Base-by-base conservation (phyloP, 2,888 invertebrate genomes). In the Furcula furcula region DNA sequence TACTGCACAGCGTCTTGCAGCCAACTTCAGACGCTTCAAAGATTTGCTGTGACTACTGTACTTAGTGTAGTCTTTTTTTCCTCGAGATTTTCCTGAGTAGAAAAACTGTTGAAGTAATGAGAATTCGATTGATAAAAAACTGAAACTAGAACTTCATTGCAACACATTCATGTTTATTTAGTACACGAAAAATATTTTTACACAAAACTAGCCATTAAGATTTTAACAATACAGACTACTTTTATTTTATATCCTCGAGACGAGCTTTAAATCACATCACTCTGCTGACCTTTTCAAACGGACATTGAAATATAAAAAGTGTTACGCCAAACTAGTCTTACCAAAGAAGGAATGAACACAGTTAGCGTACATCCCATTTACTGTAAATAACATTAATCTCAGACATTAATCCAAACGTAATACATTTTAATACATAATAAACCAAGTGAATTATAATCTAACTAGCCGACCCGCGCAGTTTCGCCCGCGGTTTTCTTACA, bases 281-380 rank as follows among this genome's bases (percentile, higher is more conserved):
- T 2, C 12, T 22, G 23, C 34, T 46, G 47, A 57, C 50, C 58
- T 50, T 44, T 54, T 32, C 27, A n/a, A n/a, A n/a, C n/a, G n/a
- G 40, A 47, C 47, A 36, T 21, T 28, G 38, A 39, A 39, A 29
- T 48, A 46, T 37, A 57, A 56, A 56, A 55, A 53, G 28, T 56
- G 51, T 46, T 50, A 45, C 36, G 33, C 37, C 48, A 35, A 55
- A 52, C 47, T 48, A 42, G 46, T 40, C 48, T 59, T 29, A 15
- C 61, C 61, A 42, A 57, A 61, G 48, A 55, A 50, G 61, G 58
- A 48, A 27, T 25, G 22, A 31, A 18, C 30, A 57, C 55, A 45
- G 55, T 52, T 61, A 60, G 14, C 13, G 28, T 28, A 18, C 29
- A 44, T 48, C 40, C 45, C 40, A 47, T 39, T 53, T 42, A 46